Percentiles rank a stretch among this genome's conserved stretches.
These are phyloP conservation scores for Ormyrus labotus DNA, from an alignment of 2,888 invertebrate species.

Conservation along the genomic window DNA sequence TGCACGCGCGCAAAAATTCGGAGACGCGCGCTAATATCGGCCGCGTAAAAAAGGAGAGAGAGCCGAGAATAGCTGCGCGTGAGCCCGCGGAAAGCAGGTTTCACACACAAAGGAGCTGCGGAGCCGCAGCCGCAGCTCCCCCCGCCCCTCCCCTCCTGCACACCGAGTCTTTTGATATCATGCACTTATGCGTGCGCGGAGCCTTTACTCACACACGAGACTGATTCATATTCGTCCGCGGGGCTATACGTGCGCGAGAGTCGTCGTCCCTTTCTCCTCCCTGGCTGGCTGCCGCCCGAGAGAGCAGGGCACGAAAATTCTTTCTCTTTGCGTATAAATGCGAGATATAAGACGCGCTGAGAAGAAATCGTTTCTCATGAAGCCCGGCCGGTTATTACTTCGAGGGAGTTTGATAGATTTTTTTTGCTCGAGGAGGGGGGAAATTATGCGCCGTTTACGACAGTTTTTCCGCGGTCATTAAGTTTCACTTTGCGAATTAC, in stretches of 20 bases:
- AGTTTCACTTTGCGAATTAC: no score
- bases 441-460: no score
- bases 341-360: no score
- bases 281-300: not conserved
- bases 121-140: not conserved
- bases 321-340: not conserved
- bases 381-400: not conserved
- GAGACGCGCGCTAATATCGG: slow-evolving; percentile 8
- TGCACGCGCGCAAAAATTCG: no score
- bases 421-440: no score
- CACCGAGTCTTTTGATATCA: slow-evolving; percentile 20
- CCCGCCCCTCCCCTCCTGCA: not conserved
- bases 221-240: slow-evolving; percentile 26
- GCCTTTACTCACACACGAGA: not conserved
- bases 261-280: not conserved
- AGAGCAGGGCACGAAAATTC: slow-evolving; percentile 26
- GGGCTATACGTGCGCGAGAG: not conserved
- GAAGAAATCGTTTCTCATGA: not conserved
- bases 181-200: slow-evolving; percentile 10
- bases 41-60: not conserved
- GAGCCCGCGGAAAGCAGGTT: slow-evolving; percentile 51
- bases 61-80: slow-evolving; percentile 37
- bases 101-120: slow-evolving; percentile 28
- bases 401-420: no score
- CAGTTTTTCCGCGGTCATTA: no score